Percentiles rank a stretch among this genome's conserved stretches.
Conservation (phyloP, 1,140 invertebrate genomes). For the Callitettix versicolor region DNA sequence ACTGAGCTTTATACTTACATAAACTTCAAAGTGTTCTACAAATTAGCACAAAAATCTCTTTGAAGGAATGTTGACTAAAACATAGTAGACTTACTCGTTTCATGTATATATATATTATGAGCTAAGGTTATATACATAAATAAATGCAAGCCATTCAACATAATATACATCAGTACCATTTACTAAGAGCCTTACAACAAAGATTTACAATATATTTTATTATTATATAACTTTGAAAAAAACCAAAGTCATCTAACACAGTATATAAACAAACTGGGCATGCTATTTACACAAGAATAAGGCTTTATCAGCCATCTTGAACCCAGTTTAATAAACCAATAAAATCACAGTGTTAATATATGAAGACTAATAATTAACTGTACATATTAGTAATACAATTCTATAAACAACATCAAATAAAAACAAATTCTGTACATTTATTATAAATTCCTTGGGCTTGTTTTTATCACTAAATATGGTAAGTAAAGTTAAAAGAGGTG, state of each 20-base stretch:
- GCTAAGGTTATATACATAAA: no score
- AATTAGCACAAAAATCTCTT: no score
- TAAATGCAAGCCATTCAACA: neutral
- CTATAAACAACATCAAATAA: conserved; percentile 14
- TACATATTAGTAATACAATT: conserved; percentile 9
- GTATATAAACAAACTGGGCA: conserved; percentile 11
- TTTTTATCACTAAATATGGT: no score
- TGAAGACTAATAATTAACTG: conserved; percentile 9
- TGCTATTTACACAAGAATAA: conserved; percentile 5
- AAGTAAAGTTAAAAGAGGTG: no score
- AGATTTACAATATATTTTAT: conserved; percentile 13
- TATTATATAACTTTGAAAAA: conserved; percentile 12
- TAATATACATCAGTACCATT: conserved; percentile 14
- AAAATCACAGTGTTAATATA: conserved; percentile 8
- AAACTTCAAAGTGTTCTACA: no score
- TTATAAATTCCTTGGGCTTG: conserved; percentile 10
- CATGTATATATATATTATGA: no score
- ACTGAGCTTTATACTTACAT: no score
- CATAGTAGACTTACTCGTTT: no score
- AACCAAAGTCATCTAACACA: conserved; percentile 10
- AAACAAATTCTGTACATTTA: conserved; percentile 11
- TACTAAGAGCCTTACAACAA: conserved; percentile 14
- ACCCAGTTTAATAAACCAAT: conserved; percentile 2
- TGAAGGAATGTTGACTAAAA: no score
- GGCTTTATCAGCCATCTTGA: neutral